Base-by-base conservation (phyloP, 2,888 invertebrate genomes). In the Ochlodes sylvanus region DNA sequence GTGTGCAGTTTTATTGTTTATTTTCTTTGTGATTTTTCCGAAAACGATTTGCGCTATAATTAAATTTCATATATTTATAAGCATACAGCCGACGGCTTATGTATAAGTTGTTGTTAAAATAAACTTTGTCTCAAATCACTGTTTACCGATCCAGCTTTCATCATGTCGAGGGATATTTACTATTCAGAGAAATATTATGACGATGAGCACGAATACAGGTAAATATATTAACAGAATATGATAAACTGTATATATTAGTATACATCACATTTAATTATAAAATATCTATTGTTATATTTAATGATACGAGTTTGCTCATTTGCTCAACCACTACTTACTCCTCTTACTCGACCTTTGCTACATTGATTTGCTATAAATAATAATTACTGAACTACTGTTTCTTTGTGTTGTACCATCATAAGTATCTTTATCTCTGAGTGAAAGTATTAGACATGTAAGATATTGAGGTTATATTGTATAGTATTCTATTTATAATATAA, bases 151-250 rank as follows among this genome's bases (percentile, higher is more conserved):
- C 19, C 9, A 42, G 42, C 14, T 6, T 42, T 42, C 41, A 75
- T 65, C 17, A 95, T 95, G 95, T 88, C 95, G 54, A 95, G 96
- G 86, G 96, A 97, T 74, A 98, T 98, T 79, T 98, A 97, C 84
- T 98, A 98, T 88, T 98, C 98, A 0, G 97, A 97, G 75, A 98
- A 98, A 94, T 98, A 98, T 88, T 96, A 95, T 80, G 98, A 98
- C 81, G 98, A 98, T 71, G 95, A 96, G 76, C 97, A 95, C 83
- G 98, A 98, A 89, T 98, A 98, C 94, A 96, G 98, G 98, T 98
- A 94, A 68, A 34, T 54, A 44, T 42, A 9, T 9, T 61, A 52
- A 21, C 10, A 21, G 3, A 52, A 12, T 38, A 10, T 2, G 38
- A 2, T 12, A 12, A 4, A 27, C 27, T 27, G 5, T 27, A 27